phyloP scores from a whole-genome alignment of 2,113 vertebrate genomes.

The Atlantisia rogersi region DNA sequence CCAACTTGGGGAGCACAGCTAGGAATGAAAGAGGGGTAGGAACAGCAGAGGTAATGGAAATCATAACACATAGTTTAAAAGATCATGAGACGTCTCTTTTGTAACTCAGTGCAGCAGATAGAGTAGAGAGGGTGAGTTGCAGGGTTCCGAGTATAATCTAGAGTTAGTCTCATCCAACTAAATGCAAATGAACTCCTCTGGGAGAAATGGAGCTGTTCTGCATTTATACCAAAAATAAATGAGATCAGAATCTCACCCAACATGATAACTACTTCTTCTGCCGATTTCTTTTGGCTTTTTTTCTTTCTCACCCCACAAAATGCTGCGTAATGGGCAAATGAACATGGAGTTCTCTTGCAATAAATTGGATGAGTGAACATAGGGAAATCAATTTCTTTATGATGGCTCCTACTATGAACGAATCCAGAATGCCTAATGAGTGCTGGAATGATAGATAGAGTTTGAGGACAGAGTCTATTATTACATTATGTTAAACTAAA shows the following conservation, averaged over 20 bases:
- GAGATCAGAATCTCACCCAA: not conserved
- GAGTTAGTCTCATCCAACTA: not conserved
- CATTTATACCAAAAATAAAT: slow-evolving; percentile 18
- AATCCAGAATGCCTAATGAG: slow-evolving; percentile 39
- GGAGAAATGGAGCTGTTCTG: not conserved
- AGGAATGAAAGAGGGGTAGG: not conserved
- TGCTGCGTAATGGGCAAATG: not conserved
- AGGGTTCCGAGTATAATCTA: not conserved
- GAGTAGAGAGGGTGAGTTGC: not conserved
- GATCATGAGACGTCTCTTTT: not conserved
- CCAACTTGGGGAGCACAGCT: not conserved
- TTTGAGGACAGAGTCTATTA: not conserved
- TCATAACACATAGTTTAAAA: not conserved
- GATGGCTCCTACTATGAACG: not conserved
- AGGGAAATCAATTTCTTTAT: slow-evolving; percentile 37
- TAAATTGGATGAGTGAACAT: slow-evolving; percentile 22
- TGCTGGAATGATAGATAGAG: slow-evolving; percentile 16
- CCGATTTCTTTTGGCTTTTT: slow-evolving; percentile 25
- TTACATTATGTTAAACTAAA: slow-evolving; percentile 37
- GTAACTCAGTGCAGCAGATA: not conserved
- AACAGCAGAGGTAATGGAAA: not conserved
- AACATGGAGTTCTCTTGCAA: slow-evolving; percentile 24
- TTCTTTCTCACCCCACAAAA: slow-evolving; percentile 42
- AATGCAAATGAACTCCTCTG: not conserved
- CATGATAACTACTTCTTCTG: slow-evolving; percentile 22